Conservation (phyloP, 35 echinoderm and acorn worm genomes). For the Nesometra sesokonis region DNA sequence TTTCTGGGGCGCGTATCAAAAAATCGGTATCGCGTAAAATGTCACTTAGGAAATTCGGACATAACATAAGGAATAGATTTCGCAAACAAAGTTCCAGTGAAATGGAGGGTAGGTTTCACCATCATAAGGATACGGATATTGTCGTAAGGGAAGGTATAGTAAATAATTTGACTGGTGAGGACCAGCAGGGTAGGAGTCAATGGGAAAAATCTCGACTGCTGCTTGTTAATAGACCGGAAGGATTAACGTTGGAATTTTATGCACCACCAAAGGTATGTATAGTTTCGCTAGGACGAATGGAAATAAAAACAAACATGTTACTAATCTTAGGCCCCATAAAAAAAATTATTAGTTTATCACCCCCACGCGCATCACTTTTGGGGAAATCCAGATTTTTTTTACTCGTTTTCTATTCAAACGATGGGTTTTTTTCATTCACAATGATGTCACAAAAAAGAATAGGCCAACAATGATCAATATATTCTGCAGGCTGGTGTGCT, state of each 20-base stretch:
- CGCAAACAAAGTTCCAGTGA: slow-evolving; percentile 16
- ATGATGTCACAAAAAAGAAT: too few species aligned
- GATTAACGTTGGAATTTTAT: slow-evolving; percentile 88
- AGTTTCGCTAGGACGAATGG: too few species aligned
- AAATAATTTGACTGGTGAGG: slow-evolving; percentile 67
- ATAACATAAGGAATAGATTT: slow-evolving; percentile 61
- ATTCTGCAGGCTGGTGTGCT: too few species aligned
- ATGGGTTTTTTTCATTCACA: too few species aligned
- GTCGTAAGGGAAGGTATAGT: slow-evolving; percentile 79
- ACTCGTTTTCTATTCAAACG: too few species aligned
- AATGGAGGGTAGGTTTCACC: not conserved
- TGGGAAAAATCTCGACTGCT: slow-evolving; percentile 81
- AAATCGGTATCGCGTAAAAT: slow-evolving; percentile 47
- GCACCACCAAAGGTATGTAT: slow-evolving; percentile 78
- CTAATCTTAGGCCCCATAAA: too few species aligned
- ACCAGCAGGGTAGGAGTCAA: slow-evolving; percentile 47
- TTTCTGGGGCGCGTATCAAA: slow-evolving; percentile 11
- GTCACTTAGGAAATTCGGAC: slow-evolving; percentile 69
- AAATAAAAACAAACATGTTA: too few species aligned
- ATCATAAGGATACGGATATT: slow-evolving; percentile 11
- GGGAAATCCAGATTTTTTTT: too few species aligned
- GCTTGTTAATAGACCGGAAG: slow-evolving; percentile 46
- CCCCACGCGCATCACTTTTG: too few species aligned
- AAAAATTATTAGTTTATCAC: too few species aligned
- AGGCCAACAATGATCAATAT: too few species aligned